These are phyloP conservation scores for Ginglymostoma cirratum DNA, from an alignment of 2,113 vertebrate species.

Conservation along the genomic window DNA sequence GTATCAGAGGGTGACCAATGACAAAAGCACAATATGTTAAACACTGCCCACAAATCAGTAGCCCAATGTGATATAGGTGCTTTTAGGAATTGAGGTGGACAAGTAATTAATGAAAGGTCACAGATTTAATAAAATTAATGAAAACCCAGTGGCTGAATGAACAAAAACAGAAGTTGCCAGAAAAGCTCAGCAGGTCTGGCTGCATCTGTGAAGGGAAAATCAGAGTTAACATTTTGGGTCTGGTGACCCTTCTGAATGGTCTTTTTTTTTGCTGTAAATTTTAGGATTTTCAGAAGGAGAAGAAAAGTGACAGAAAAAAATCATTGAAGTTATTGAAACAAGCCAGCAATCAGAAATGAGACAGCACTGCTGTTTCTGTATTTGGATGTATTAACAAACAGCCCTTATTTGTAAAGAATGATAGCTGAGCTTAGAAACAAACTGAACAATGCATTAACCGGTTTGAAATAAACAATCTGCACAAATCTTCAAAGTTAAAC, in stretches of 20 bases:
- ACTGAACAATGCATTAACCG: neutral
- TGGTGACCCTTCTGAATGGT: no score
- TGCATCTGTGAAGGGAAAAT: no score
- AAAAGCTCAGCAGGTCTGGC: no score
- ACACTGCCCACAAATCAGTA: neutral
- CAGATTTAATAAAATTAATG: neutral
- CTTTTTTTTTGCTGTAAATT: neutral
- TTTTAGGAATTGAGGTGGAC: neutral
- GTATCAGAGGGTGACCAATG: neutral
- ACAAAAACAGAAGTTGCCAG: no score
- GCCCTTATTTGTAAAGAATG: neutral
- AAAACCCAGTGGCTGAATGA: neutral
- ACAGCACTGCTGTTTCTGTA: neutral
- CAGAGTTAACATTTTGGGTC: no score
- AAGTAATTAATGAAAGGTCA: neutral
- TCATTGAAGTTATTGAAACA: neutral
- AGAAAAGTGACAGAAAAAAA: neutral
- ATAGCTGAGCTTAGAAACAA: neutral
- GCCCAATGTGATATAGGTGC: neutral
- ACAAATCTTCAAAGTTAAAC: neutral
- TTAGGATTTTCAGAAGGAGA: neutral
- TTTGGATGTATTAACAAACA: neutral
- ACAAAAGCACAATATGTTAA: neutral
- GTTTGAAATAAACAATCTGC: neutral
- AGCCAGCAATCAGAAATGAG: neutral